Conservation (phyloP, 2,888 invertebrate genomes). For the Drosophila quinaria region DNA sequence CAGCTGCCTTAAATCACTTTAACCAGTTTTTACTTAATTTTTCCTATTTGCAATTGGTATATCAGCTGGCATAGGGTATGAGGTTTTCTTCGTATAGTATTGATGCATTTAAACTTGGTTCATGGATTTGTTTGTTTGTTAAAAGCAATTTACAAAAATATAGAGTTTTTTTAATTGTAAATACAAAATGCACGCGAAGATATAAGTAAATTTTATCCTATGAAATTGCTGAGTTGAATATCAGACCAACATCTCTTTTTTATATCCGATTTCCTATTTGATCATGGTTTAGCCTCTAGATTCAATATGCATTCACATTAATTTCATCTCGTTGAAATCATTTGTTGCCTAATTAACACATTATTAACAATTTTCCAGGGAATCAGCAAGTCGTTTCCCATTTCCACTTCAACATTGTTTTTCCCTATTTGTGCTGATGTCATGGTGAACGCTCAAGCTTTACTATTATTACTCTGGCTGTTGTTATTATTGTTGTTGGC, state of each 20-base stretch:
- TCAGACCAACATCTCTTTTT: too few species aligned
- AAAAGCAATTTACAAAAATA: too few species aligned
- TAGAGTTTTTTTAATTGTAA: too few species aligned
- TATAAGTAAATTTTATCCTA: too few species aligned
- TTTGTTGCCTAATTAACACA: too few species aligned
- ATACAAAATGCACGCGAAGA: too few species aligned
- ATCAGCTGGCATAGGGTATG: background rate
- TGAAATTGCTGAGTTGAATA: too few species aligned
- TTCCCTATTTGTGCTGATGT: conserved; percentile 67
- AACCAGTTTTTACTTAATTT: conserved; percentile 31
- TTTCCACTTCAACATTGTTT: background rate
- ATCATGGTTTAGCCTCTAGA: too few species aligned
- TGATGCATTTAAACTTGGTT: background rate
- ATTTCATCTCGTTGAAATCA: too few species aligned
- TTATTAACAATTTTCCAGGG: background rate
- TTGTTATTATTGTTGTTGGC: conserved; percentile 46
- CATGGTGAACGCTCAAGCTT: conserved; percentile 64
- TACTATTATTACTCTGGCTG: conserved; percentile 65
- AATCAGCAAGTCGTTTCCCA: background rate
- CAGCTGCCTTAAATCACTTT: conserved; percentile 43
- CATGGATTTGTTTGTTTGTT: background rate
- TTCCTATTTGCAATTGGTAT: background rate
- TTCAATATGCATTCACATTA: too few species aligned
- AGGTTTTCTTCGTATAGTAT: background rate
- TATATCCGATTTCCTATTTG: too few species aligned